Percentiles rank a stretch among this genome's conserved stretches.
Evolutionary conservation across 2,113 vertebrate genomes (phyloP).

Genomic region (Lampris incognitus): DNA sequence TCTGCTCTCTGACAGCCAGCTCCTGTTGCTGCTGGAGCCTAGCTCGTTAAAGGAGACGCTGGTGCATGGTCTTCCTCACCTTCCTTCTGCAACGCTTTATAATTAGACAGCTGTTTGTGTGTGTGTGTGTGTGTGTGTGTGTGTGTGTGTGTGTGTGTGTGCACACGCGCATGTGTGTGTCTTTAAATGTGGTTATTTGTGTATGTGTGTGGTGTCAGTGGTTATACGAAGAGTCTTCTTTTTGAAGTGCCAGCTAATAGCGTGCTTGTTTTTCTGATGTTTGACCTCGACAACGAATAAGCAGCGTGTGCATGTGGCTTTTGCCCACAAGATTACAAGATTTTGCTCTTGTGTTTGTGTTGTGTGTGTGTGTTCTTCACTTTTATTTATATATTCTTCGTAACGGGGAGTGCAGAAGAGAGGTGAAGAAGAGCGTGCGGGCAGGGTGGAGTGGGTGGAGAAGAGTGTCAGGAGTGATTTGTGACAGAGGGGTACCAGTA

Average conservation of each 20-base stretch:
- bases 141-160: slow-evolving; percentile 18
- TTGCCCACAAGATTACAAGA: too few relatives aligned
- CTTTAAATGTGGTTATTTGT: not conserved
- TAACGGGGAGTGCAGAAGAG: too few relatives aligned
- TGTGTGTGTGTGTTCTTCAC: too few relatives aligned
- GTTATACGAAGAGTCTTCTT: slow-evolving; percentile 37
- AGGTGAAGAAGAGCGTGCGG: too few relatives aligned
- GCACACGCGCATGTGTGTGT: slow-evolving; percentile 6
- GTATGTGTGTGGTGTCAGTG: slow-evolving; percentile 16
- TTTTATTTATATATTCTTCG: too few relatives aligned
- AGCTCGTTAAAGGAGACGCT: slow-evolving; percentile 73
- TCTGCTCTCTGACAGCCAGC: slow-evolving; percentile 61
- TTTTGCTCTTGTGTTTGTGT: too few relatives aligned
- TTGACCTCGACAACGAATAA: slow-evolving; percentile 11
- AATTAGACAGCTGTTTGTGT: slow-evolving; percentile 74
- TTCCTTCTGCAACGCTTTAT: slow-evolving; percentile 70
- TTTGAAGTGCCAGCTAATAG: slow-evolving; percentile 47
- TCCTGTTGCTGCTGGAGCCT: slow-evolving; percentile 65
- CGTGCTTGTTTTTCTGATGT: slow-evolving; percentile 35
- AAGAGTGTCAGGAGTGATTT: too few relatives aligned
- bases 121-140: slow-evolving; percentile 38
- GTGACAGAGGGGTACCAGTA: too few relatives aligned
- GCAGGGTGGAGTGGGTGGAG: too few relatives aligned
- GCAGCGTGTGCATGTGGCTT: not conserved
- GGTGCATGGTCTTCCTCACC: slow-evolving; percentile 71